Conservation (phyloP, 2,113 vertebrate species). For the Dicerorhinus sumatrensis region DNA sequence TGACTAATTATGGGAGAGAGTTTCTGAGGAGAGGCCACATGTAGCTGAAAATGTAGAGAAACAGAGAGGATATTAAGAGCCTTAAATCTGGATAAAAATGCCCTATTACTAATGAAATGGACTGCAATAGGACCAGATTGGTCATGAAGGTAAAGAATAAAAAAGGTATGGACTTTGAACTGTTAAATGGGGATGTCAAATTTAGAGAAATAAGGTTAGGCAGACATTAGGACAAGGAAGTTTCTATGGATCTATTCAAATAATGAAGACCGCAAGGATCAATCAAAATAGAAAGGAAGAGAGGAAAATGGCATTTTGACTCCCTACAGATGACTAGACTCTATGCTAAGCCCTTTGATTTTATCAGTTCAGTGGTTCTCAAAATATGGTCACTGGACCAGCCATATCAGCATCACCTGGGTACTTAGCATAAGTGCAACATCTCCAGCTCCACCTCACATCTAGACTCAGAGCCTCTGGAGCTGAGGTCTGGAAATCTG, state of each 20-base stretch:
- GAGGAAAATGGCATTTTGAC: neutral
- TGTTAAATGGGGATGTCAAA: neutral
- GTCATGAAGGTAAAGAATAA: neutral
- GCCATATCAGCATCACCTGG: neutral
- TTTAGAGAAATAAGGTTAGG: neutral
- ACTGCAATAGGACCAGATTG: neutral
- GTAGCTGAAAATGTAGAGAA: neutral
- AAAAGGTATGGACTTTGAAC: neutral
- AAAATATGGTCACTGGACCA: neutral
- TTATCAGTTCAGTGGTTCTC: neutral
- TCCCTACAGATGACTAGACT: accelerated
- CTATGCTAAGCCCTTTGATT: neutral
- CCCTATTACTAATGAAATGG: neutral
- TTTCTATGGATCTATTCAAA: neutral
- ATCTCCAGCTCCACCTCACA: accelerated
- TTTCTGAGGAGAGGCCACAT: neutral
- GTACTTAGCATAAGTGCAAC: neutral
- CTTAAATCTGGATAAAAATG: neutral
- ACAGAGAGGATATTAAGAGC: neutral
- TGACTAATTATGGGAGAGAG: neutral
- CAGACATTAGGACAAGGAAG: neutral
- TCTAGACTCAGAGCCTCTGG: neutral
- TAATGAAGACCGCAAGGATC: neutral
- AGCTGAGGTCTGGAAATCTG: neutral
- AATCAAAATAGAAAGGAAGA: neutral